Conservation (phyloP, 2,113 vertebrate species). For the Trematocara variabile region DNA sequence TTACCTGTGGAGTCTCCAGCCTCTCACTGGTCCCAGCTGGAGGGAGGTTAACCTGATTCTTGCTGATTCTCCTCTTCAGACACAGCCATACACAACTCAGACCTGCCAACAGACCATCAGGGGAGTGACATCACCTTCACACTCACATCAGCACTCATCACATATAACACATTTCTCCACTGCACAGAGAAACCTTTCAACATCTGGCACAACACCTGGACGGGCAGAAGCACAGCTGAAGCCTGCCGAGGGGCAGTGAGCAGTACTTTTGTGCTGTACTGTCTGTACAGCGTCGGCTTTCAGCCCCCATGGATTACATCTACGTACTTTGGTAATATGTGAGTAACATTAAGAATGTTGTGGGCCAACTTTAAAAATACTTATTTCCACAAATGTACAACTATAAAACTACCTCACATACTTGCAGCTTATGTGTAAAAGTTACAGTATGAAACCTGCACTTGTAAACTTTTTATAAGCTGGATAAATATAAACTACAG, state of each 20-base stretch:
- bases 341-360: neutral
- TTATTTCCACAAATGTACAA: neutral
- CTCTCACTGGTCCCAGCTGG: neutral
- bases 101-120: neutral
- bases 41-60: neutral
- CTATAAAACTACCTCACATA: neutral
- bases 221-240: accelerated
- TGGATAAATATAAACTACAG: neutral
- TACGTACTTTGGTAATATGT: neutral
- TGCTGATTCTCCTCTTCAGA: neutral
- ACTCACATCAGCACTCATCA: neutral
- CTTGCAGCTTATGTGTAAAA: neutral
- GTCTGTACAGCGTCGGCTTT: accelerated
- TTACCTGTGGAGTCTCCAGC: neutral
- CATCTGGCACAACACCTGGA: accelerated
- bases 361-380: neutral
- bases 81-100: accelerated
- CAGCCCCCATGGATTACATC: neutral
- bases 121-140: accelerated
- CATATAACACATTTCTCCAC: accelerated
- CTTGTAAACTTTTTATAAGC: accelerated
- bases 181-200: accelerated
- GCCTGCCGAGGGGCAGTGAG: neutral
- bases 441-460: neutral
- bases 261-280: neutral